Percentiles rank a stretch among this genome's conserved stretches.
Evolutionary conservation across 2,797 vertebrate genomes (phyloP).

Genomic region (Crax fasciolata): DNA sequence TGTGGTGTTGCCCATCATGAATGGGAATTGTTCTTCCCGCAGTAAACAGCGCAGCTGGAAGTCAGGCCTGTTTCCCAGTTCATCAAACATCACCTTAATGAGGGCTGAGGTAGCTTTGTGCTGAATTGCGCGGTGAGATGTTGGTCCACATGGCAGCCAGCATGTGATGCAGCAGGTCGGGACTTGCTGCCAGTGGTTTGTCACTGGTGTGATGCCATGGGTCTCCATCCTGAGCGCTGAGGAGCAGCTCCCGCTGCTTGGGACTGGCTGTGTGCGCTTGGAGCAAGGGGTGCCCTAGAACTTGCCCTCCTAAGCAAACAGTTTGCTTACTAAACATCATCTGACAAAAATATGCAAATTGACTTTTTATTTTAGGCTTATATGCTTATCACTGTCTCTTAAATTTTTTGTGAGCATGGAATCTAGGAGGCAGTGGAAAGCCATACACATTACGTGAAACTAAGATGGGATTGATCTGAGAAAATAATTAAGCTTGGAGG

Average conservation of each 20-base stretch:
- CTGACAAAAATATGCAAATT: not conserved
- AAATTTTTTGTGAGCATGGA: not conserved
- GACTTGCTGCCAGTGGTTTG: not conserved
- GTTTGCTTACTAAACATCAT: not conserved
- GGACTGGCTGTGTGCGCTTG: not conserved
- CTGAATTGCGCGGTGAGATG: not conserved
- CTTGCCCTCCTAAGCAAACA: not conserved
- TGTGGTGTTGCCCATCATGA: not conserved
- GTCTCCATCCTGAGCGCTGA: not conserved
- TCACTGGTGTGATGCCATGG: not conserved
- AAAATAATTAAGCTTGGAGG: constrained; percentile 50
- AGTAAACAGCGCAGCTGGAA: not conserved
- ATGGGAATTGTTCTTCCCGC: constrained; percentile 3
- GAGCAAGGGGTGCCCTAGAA: not conserved
- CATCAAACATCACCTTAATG: constrained; percentile 7
- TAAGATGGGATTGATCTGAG: not conserved
- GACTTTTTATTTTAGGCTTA: not conserved
- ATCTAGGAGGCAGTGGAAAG: not conserved
- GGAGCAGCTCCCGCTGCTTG: not conserved
- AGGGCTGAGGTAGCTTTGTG: constrained; percentile 34
- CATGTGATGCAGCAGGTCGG: not conserved
- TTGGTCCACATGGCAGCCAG: not conserved
- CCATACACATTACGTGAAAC: not conserved
- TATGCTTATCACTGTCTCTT: not conserved
- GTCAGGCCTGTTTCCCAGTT: constrained; percentile 6